Conservation (phyloP, 2,888 invertebrate species). For the Anticlea derivata region DNA sequence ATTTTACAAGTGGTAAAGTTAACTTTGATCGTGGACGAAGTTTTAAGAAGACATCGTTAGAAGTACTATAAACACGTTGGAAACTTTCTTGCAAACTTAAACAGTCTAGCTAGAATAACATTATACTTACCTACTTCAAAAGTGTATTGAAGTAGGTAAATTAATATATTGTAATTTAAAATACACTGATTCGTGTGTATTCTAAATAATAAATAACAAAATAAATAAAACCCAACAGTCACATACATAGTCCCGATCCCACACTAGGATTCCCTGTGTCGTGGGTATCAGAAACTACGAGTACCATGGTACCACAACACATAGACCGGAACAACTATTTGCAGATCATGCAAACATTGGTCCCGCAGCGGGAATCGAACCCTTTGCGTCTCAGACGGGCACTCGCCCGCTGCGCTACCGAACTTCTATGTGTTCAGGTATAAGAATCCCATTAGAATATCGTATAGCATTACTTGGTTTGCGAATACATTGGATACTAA, state of each 20-base stretch:
- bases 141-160: neutral
- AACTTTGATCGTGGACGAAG: conserved; percentile 51
- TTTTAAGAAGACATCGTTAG: conserved; percentile 60
- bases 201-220: neutral
- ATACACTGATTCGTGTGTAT: neutral
- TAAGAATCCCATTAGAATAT: conserved; percentile 20
- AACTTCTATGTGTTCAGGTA: neutral
- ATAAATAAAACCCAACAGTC: no score
- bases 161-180: neutral
- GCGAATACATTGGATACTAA: conserved; percentile 27
- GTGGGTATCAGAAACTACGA: no score
- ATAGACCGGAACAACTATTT: no score
- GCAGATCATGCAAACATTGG: no score
- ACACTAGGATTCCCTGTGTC: no score
- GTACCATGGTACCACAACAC: no score
- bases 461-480: conserved; percentile 23
- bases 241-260: no score
- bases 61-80: conserved; percentile 45
- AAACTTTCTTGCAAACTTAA: conserved; percentile 55
- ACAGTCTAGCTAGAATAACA: conserved; percentile 16
- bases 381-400: no score
- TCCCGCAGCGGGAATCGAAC: no score
- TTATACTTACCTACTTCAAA: no score
- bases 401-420: neutral
- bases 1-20: conserved; percentile 46